Conservation (phyloP, 2,113 vertebrate genomes). For the Porphyrio hochstetteri region DNA sequence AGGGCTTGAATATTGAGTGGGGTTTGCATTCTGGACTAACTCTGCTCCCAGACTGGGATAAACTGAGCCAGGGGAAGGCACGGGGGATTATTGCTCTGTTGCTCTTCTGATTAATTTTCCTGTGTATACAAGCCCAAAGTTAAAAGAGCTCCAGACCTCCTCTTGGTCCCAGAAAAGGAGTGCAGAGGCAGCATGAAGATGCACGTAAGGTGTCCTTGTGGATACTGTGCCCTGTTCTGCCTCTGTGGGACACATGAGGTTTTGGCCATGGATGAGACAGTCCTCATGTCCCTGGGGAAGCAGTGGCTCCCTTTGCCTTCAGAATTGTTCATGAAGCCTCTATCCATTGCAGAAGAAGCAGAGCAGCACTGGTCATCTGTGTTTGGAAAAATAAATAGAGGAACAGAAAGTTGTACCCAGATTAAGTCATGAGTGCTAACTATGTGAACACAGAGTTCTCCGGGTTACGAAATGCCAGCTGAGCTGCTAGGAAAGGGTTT, state of each 20-base stretch:
- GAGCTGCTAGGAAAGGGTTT: constrained; percentile 7
- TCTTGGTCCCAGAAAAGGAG: neutral
- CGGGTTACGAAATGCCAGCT: constrained; percentile 33
- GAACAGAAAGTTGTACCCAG: neutral
- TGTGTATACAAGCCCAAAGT: neutral
- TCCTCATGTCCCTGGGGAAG: neutral
- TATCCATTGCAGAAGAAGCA: neutral
- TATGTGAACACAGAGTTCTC: constrained; percentile 14
- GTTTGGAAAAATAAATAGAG: constrained; percentile 23
- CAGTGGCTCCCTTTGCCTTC: neutral
- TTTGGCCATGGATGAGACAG: neutral
- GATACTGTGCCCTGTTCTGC: neutral
- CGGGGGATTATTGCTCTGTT: neutral
- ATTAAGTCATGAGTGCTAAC: constrained; percentile 13
- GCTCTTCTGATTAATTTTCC: neutral
- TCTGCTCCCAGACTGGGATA: neutral
- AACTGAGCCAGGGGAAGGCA: neutral
- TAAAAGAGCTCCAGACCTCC: neutral
- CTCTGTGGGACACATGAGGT: neutral
- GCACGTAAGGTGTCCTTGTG: neutral
- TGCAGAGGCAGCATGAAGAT: neutral
- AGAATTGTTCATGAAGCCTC: neutral
- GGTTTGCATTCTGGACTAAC: neutral
- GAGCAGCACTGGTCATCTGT: neutral
- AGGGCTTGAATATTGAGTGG: neutral